Conservation (phyloP, 2,797 vertebrate genomes). For the Lerista edwardsae region DNA sequence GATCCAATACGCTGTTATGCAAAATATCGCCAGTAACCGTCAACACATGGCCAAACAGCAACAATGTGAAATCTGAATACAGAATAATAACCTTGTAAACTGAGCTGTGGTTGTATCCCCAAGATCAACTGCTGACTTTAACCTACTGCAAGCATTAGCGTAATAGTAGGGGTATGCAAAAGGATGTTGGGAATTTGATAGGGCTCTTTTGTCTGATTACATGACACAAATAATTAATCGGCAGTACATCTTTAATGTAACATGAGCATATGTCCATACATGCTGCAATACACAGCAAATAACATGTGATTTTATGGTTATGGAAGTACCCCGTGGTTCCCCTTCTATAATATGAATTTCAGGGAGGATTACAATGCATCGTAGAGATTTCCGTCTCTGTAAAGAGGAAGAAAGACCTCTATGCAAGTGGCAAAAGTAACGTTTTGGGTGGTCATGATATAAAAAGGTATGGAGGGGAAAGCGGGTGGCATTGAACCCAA, state of each 20-base stretch:
- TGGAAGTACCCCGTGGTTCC: neutral
- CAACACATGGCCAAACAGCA: conserved; percentile 40
- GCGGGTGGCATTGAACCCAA: no score
- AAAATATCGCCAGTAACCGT: conserved; percentile 57
- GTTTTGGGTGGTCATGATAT: no score
- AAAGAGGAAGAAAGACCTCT: neutral
- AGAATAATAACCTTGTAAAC: conserved; percentile 48
- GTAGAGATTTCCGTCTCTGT: neutral
- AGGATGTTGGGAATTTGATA: neutral
- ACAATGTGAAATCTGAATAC: conserved; percentile 1
- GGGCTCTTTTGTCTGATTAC: neutral
- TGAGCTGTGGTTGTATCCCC: neutral
- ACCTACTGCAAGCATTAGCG: neutral
- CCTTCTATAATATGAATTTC: neutral
- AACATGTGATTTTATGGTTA: neutral
- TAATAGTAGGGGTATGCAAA: neutral
- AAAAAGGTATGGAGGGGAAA: no score
- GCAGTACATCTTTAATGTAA: neutral
- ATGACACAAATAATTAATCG: neutral
- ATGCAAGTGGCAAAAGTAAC: no score
- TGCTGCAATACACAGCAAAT: neutral
- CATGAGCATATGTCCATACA: neutral
- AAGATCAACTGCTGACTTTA: neutral
- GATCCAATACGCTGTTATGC: conserved; percentile 44
- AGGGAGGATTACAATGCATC: neutral